A percentile compares a stretch with the other conserved stretches of the same genome.
These are phyloP conservation scores for Abrostola tripartita DNA, from an alignment of 2,888 invertebrate genomes.

Conservation along the genomic window DNA sequence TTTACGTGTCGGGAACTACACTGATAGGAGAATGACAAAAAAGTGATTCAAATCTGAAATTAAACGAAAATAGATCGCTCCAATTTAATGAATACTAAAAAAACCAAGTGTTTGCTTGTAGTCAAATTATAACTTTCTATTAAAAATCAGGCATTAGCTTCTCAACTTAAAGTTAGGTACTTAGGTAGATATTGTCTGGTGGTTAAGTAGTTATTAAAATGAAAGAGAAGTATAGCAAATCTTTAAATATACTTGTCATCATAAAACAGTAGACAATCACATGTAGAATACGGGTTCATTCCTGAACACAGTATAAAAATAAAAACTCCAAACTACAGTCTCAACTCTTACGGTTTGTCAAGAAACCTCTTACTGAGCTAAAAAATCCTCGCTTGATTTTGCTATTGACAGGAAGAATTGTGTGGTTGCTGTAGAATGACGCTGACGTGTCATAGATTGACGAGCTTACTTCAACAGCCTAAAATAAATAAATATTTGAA, in stretches of 20 bases:
- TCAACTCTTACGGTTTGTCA: conserved; percentile 69
- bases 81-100: no score
- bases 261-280: conserved; percentile 38
- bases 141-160: no score
- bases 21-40: no score
- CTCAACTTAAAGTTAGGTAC: no score
- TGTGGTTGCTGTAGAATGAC: conserved; percentile 80
- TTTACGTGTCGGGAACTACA: no score
- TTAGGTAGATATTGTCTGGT: no score
- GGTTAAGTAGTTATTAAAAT: no score
- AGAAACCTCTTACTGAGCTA: conserved; percentile 74
- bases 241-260: conserved; percentile 36
- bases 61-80: no score
- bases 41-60: no score
- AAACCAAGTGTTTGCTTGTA: no score
- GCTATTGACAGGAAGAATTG: conserved; percentile 66
- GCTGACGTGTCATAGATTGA: conserved; percentile 80
- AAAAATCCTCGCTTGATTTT: conserved; percentile 78
- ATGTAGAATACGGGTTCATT: conserved; percentile 32
- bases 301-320: conserved; percentile 40
- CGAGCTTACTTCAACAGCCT: conserved; percentile 78
- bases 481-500: conserved; percentile 40
- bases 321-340: conserved; percentile 24
- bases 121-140: no score
- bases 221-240: conserved; percentile 10